Base-by-base conservation (phyloP, 2,113 vertebrate species). In the Typhlomys cinereus region DNA sequence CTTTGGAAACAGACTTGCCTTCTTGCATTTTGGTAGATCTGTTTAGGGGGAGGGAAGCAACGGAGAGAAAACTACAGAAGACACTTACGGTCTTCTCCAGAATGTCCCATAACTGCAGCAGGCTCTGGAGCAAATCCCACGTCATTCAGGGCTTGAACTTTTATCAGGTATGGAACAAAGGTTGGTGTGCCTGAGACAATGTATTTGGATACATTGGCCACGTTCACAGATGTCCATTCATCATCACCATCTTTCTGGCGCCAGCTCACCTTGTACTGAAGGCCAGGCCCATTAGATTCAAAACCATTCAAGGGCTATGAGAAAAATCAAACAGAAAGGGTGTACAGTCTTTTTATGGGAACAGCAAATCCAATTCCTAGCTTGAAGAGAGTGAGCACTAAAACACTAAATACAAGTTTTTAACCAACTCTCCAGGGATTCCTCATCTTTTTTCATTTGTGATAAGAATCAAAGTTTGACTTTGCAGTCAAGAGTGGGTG, bases 41-140 rank as follows among this genome's bases (percentile, higher is more conserved):
- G 3, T 71, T 70, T 66, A 46, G 29, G 29, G 84, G 29, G 29
- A 84, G 61, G 70, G 10, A 29, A 44, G 71, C 41, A 95, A 29
- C 21, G 89, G 25, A 83, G 76, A 2, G 23, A n/a, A 95, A 81
- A 92, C 2, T 78, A 84, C 80, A 13, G 11, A 54, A 31, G n/a
- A 93, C 94, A 99, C 99, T 99, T 98, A 99, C 99, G 98, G 96
- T 99, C 99, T 97, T 99, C 99, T 94, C 99, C 99, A 4, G 99
- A 99, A 98, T 98, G 98, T 85, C 99, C 99, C 67, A 97, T 97
- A 92, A 98, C 96, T 3, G 97, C 83, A 44, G 94, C 85, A 4
- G 99, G 99, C 48, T 99, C 98, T 21, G 99, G 99, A 83, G 98
- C 99, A 48, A 95, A 93, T 11, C 99, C 99, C 27, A 98, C 67